A percentile compares a stretch with the other conserved stretches of the same genome.
Conservation (phyloP, 2,888 invertebrate genomes). For the Coelinius sp. region DNA sequence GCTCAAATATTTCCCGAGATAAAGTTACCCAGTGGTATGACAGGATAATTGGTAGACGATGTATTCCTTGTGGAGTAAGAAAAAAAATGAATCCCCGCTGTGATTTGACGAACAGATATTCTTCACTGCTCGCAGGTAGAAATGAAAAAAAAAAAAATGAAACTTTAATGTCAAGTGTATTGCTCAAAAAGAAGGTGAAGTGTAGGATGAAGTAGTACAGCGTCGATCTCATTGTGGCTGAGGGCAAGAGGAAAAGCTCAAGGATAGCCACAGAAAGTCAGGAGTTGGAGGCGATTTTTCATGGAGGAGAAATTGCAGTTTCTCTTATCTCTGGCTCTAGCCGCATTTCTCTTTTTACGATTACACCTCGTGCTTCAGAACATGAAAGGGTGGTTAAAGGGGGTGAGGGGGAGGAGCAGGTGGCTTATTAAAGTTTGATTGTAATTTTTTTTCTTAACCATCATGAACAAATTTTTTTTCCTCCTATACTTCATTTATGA, state of each 20-base stretch:
- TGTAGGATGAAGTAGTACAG: conserved; percentile 21
- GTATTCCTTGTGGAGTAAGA: not conserved
- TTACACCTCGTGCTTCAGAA: conserved; percentile 3
- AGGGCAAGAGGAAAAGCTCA: not conserved
- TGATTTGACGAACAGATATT: conserved; percentile 9
- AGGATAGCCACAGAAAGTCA: not conserved
- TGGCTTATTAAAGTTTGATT: not conserved
- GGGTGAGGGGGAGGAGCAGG: not conserved
- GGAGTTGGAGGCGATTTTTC: conserved; percentile 28
- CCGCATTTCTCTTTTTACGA: conserved; percentile 33
- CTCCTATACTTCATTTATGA: not conserved
- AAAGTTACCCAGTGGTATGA: conserved; percentile 1
- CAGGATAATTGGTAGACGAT: conserved; percentile 12
- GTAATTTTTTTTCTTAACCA: not conserved
- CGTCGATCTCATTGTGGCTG: not conserved
- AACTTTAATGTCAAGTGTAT: conserved; percentile 11
- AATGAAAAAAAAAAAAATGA: not conserved
- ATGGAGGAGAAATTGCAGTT: conserved; percentile 34
- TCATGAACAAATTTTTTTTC: not conserved
- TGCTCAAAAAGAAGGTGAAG: not conserved
- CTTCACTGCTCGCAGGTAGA: not conserved
- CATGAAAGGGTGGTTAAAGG: not conserved
- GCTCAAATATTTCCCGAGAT: not conserved
- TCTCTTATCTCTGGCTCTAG: conserved; percentile 32
- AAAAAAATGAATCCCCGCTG: not conserved